Conservation (phyloP, 2,797 vertebrate species). For the Rhincodon typus region DNA sequence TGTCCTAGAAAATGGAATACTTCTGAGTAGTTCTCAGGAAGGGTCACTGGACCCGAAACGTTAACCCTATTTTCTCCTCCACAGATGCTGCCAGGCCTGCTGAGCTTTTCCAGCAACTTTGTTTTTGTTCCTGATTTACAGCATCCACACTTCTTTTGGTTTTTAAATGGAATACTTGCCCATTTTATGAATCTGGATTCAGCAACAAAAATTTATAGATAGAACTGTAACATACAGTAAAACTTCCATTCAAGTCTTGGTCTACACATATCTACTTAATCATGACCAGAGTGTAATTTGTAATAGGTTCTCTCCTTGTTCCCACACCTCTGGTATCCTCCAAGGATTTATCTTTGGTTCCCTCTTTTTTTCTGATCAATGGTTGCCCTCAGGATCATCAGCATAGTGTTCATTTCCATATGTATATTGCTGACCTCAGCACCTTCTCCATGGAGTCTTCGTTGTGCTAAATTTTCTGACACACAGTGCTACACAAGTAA, state of each 20-base stretch:
- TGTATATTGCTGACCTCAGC: background rate
- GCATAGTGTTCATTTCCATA: background rate
- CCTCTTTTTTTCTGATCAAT: background rate
- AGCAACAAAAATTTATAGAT: background rate
- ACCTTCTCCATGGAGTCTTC: background rate
- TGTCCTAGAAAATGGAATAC: background rate
- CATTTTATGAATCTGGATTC: background rate
- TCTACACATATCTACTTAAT: background rate
- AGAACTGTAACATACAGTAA: background rate
- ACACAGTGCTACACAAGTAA: too few species aligned
- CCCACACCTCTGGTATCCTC: background rate
- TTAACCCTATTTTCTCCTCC: too few species aligned
- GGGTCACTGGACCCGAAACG: too few species aligned
- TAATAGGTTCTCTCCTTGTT: background rate
- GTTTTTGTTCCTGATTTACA: too few species aligned
- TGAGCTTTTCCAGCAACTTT: too few species aligned
- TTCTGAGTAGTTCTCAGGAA: too few species aligned
- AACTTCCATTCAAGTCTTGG: background rate
- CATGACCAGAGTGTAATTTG: background rate
- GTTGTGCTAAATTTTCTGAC: too few species aligned
- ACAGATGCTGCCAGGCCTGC: too few species aligned
- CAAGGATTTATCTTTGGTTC: background rate
- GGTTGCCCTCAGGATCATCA: background rate
- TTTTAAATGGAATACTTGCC: background rate
- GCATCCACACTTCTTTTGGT: too few species aligned